Percentiles rank a stretch among this genome's conserved stretches.
Conservation (phyloP, 2,888 invertebrate species). For the Callimorpha dominula region DNA sequence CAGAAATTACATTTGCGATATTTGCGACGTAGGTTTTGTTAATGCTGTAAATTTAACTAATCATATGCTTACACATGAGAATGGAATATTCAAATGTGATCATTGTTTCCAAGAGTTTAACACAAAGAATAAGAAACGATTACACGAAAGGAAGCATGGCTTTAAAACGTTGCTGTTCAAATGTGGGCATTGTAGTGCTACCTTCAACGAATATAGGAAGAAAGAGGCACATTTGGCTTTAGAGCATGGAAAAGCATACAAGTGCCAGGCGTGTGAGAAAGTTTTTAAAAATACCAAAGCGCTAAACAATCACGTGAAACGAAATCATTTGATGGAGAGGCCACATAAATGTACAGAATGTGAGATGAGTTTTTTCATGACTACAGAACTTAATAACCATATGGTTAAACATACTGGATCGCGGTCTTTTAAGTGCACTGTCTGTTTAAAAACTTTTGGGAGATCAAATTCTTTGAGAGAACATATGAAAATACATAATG, state of each 20-base stretch:
- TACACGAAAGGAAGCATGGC: constrained; percentile 58
- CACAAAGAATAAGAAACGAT: constrained; percentile 53
- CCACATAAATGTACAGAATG: constrained; percentile 33
- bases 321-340: constrained; percentile 55
- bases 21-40: constrained; percentile 77
- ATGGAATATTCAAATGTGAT: constrained; percentile 57
- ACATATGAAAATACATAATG: constrained; percentile 59
- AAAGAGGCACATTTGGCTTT: constrained; percentile 68
- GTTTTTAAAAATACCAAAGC: constrained; percentile 77
- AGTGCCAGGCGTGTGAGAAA: constrained; percentile 77
- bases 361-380: constrained; percentile 29
- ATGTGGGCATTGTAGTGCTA: constrained; percentile 63
- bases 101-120: constrained; percentile 58
- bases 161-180: constrained; percentile 52
- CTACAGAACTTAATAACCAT: constrained; percentile 67
- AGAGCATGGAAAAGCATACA: constrained; percentile 65
- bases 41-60: constrained; percentile 49
- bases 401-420: constrained; percentile 69
- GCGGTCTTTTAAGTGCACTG: constrained; percentile 64
- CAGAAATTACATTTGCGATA: constrained; percentile 78
- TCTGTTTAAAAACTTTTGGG: constrained; percentile 64
- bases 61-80: constrained; percentile 65
- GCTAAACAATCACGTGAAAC: constrained; percentile 74
- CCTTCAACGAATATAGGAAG: constrained; percentile 68
- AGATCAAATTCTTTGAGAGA: constrained; percentile 52